Evolutionary conservation across 2,797 vertebrate species (phyloP).

Genomic region (Falco rusticolus): DNA sequence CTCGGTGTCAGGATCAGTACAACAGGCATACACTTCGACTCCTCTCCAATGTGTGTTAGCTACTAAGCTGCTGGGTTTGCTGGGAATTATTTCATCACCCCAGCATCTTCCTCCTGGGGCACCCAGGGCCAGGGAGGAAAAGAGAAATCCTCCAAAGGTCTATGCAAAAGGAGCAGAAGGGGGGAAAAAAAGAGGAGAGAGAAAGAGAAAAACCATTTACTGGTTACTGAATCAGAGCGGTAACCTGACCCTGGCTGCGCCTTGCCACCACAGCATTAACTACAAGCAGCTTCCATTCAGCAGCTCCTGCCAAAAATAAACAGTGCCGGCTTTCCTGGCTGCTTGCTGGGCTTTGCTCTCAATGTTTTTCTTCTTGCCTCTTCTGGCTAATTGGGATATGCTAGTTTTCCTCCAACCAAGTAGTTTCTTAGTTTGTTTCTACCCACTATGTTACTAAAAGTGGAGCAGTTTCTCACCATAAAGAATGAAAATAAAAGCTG

Average conservation of each 20-base stretch:
- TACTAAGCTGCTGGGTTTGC: not conserved
- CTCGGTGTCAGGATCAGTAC: not conserved
- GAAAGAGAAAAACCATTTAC: constrained; percentile 15
- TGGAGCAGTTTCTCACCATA: not conserved
- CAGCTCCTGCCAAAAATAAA: constrained; percentile 72
- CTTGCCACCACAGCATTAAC: constrained; percentile 64
- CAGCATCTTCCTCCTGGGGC: not conserved
- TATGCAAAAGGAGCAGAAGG: not conserved
- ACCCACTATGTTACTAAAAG: not conserved
- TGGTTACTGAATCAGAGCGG: constrained; percentile 46
- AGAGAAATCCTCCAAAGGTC: not conserved
- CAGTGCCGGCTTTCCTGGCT: constrained; percentile 59
- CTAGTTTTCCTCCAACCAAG: constrained; percentile 19
- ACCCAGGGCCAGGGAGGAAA: not conserved
- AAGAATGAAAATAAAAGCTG: constrained; percentile 18
- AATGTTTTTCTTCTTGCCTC: constrained; percentile 44
- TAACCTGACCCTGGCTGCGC: constrained; percentile 55
- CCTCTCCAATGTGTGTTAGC: fast-evolving
- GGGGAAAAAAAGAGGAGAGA: not conserved
- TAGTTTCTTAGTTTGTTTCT: not conserved
- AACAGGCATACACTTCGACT: fast-evolving
- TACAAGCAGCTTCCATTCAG: constrained; percentile 72
- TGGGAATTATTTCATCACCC: not conserved
- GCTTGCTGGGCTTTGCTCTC: constrained; percentile 31
- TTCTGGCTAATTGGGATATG: constrained; percentile 40